phyloP scores from a whole-genome alignment of 1,140 invertebrate genomes.

The Papilio helenus region DNA sequence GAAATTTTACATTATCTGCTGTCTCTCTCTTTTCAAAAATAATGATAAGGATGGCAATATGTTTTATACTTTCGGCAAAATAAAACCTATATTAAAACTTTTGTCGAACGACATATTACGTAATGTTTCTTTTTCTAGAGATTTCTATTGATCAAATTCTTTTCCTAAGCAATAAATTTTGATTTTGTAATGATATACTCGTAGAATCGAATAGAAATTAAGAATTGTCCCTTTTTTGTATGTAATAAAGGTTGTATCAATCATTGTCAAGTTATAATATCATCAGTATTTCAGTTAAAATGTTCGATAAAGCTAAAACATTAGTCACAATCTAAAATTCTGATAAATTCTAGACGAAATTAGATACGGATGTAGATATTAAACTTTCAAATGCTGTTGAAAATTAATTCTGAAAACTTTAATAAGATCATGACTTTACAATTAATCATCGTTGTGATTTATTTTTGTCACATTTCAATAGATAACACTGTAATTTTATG shows the following conservation, averaged over 20 bases:
- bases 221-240: not conserved
- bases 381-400: not conserved
- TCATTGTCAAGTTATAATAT: not conserved
- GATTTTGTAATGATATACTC: not conserved
- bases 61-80: not conserved
- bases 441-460: too few species aligned
- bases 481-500: too few species aligned
- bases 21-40: not conserved
- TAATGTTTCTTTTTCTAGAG: not conserved
- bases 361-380: not conserved
- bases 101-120: not conserved
- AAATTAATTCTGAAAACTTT: not conserved
- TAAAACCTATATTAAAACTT: not conserved
- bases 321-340: conserved; percentile 8
- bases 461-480: too few species aligned
- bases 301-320: not conserved
- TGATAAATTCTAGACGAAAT: not conserved
- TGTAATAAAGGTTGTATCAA: not conserved
- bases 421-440: too few species aligned
- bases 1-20: too few species aligned
- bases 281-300: not conserved
- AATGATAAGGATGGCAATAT: not conserved
- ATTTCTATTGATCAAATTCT: not conserved
- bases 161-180: conserved; percentile 13
- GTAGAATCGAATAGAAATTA: not conserved